Base-by-base conservation (phyloP, 2,888 invertebrate species). In the Melikaiella ostensackeni region DNA sequence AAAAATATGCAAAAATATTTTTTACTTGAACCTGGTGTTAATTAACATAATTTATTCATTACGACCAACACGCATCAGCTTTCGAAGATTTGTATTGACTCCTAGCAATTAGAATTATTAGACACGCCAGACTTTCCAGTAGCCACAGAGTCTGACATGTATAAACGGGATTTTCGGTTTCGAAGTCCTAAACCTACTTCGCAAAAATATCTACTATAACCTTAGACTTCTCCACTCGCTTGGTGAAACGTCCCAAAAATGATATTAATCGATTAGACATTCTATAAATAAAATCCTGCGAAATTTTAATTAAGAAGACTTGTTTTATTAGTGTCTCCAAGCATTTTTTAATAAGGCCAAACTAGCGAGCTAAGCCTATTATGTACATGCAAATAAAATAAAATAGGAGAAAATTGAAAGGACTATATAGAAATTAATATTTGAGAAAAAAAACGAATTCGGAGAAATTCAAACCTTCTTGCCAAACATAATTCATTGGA, bases 11-110 rank as follows among this genome's bases (percentile, higher is more conserved):
- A 62, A n/a, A 62, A 62, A n/a, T 33, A 50, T 57, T 9, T 57
- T 24, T 11, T 11, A 24, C 4, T 33, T n/a, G 35, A 33, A n/a
- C 4, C 19, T 19, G 8, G 33, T 19, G 19, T 62, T 62, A 1
- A 62, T 21, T 33, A 59, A 35, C 61, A 24, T n/a, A 11, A 64
- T 75, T 57, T 75, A 61, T 35, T 30, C 59, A 30, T 75, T 27
- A 9, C 7, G 16, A 75, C 6, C 4, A 5, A 33, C 35, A 62
- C 62, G 7, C 35, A 30, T 62, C n/a, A 33, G 30, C n/a, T 33
- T 62, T 30, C 19, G n/a, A 62, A 33, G 33, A 62, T 62, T 35
- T n/a, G 62, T 62, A 62, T n/a, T 62, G 62, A 62, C 33, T 7
- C 33, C 8, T 33, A 19, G 33, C n/a, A 62, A 62, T 62, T 62